Conservation (phyloP, 2,888 invertebrate genomes). For the Troides helena region DNA sequence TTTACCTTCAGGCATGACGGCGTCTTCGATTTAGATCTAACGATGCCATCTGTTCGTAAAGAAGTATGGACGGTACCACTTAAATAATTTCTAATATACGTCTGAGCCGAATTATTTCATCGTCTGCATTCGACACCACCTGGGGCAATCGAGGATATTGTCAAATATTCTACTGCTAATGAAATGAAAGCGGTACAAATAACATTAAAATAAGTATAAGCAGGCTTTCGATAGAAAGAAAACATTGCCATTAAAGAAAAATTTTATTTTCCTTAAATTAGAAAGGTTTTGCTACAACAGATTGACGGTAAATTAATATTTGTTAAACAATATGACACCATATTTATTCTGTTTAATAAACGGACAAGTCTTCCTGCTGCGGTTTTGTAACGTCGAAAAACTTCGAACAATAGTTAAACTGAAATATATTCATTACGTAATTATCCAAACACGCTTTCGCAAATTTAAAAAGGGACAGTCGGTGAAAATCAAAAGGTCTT, state of each 20-base stretch:
- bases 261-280: too few species aligned
- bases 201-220: not conserved
- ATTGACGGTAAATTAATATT: too few species aligned
- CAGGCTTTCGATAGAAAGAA: not conserved
- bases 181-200: not conserved
- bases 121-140: not conserved
- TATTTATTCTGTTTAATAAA: too few species aligned
- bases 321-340: too few species aligned
- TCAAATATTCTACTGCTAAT: not conserved
- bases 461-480: slow-evolving; percentile 42
- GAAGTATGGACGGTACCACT: slow-evolving; percentile 16
- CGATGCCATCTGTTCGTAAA: slow-evolving; percentile 33
- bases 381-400: too few species aligned
- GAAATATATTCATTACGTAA: slow-evolving; percentile 44
- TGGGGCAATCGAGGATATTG: slow-evolving; percentile 9
- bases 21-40: slow-evolving; percentile 46
- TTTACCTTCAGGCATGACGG: slow-evolving; percentile 50
- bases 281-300: too few species aligned
- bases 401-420: not conserved
- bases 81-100: slow-evolving; percentile 18
- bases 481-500: slow-evolving; percentile 45
- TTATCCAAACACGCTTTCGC: slow-evolving; percentile 44
- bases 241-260: too few species aligned
- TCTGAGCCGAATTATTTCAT: not conserved
- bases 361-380: too few species aligned